Base-by-base conservation (phyloP, 2,797 vertebrate species). In the Danionella dracula region DNA sequence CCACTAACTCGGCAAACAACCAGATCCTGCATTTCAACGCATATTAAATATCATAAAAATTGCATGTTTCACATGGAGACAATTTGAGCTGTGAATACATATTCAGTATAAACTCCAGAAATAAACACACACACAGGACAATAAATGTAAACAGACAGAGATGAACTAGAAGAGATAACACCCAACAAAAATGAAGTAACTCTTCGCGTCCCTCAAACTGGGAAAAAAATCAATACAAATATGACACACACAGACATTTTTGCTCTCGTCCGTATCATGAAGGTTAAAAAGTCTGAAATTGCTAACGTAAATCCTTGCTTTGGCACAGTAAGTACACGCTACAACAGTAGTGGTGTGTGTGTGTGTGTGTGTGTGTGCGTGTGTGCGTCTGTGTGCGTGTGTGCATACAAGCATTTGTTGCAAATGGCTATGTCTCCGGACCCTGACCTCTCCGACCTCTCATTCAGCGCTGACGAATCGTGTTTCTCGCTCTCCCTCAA, bases 401-500 rank as follows among this genome's bases (percentile, higher is more conserved):
- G n/a, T n/a, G n/a, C n/a, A 45, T 66, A 40, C 42, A 57, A 20
- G 63, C n/a, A 20, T 57, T 56, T 55, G 53, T 66, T 46, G 53
- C 63, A 66, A 66, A 66, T 57, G 34, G 12, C 21, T 38, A 42
- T 66, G 53, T 66, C 63, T 66, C 53, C 11, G 53, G 63, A 66
- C 63, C 41, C 51, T 66, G 63, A 66, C 63, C 63, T 57, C 23
- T 48, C 63, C 40, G 51, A 66, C 63, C 63, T 21, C 63, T 57
- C 63, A 66, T 66, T 66, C 63, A 40, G 53, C 21, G 16, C 63
- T 57, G 63, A 66, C 63, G 53, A 66, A 66, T 66, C 51, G 37
- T 35, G 60, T 41, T 57, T 64, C 60, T 58, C 60, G 27, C 29
- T 49, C 51, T 70, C 63, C 63, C 63, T 57, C 63, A 60, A 37